Conservation (phyloP, 2,797 vertebrate genomes). For the Brachyalestes nurse region DNA sequence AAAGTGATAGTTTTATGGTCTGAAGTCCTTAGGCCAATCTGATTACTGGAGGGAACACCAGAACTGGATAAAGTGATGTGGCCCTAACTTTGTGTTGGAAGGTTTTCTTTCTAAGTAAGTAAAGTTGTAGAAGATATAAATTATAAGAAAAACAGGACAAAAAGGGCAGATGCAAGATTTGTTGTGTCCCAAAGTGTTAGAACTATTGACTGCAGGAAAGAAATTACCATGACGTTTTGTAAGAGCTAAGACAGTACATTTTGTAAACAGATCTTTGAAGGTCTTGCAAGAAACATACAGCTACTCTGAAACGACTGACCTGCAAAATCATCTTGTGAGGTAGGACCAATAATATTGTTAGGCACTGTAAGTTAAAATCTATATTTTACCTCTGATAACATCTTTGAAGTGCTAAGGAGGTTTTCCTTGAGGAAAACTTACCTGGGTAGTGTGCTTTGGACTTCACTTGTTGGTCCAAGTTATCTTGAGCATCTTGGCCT, state of each 20-base stretch:
- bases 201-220: no score
- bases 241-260: no score
- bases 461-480: background rate
- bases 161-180: no score
- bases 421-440: background rate
- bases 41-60: background rate
- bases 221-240: no score
- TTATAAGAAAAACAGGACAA: background rate
- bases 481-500: background rate
- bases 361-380: background rate
- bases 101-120: background rate
- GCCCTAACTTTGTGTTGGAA: background rate
- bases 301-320: no score
- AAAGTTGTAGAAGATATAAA: background rate
- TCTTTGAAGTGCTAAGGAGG: background rate
- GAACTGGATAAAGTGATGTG: background rate
- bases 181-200: no score
- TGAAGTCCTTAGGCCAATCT: background rate
- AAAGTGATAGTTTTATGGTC: slow-evolving; percentile 25
- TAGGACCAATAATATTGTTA: background rate
- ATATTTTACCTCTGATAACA: background rate
- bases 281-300: no score
- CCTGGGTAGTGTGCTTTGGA: background rate
- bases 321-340: background rate
- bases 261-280: no score